Percentiles rank a stretch among this genome's conserved stretches.
phyloP scores from a whole-genome alignment of 2,113 vertebrate species.

The Triplophysa siluroides region DNA sequence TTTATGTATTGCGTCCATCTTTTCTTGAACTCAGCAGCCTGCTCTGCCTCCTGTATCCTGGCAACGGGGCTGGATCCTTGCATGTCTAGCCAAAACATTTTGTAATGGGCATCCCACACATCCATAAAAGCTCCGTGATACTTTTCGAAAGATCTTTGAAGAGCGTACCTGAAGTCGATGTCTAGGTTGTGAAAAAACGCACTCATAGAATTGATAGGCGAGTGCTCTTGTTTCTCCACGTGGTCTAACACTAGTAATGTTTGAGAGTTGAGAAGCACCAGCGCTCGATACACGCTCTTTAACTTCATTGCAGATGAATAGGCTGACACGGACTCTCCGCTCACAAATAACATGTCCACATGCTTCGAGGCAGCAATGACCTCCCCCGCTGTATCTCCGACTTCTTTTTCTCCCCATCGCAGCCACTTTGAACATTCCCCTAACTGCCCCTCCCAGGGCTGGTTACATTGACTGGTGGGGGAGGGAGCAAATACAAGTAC shows the following conservation, averaged over 20 bases:
- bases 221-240: slow-evolving; percentile 82
- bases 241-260: slow-evolving; percentile 92
- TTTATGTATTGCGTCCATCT: slow-evolving; percentile 98
- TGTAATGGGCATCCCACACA: slow-evolving; percentile 98
- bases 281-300: slow-evolving; percentile 87
- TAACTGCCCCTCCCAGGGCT: slow-evolving; percentile 95
- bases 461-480: slow-evolving; percentile 90
- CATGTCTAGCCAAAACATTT: slow-evolving; percentile 97
- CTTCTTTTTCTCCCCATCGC: slow-evolving; percentile 87
- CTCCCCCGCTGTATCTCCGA: slow-evolving; percentile 85
- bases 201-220: slow-evolving; percentile 84
- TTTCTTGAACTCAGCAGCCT: slow-evolving; percentile 97
- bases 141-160: slow-evolving; percentile 83
- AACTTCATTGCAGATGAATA: slow-evolving; percentile 91
- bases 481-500: slow-evolving; percentile 92
- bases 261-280: slow-evolving; percentile 92
- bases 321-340: slow-evolving; percentile 85
- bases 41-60: slow-evolving; percentile 93
- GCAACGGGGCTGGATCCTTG: slow-evolving; percentile 86
- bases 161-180: slow-evolving; percentile 95
- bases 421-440: slow-evolving; percentile 97
- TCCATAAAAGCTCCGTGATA: slow-evolving; percentile 96
- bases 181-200: slow-evolving; percentile 99
- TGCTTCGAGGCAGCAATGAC: slow-evolving; percentile 86
- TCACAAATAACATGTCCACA: slow-evolving; percentile 87